Conservation (phyloP, 1,140 invertebrate genomes). For the Drosophila pachea region DNA sequence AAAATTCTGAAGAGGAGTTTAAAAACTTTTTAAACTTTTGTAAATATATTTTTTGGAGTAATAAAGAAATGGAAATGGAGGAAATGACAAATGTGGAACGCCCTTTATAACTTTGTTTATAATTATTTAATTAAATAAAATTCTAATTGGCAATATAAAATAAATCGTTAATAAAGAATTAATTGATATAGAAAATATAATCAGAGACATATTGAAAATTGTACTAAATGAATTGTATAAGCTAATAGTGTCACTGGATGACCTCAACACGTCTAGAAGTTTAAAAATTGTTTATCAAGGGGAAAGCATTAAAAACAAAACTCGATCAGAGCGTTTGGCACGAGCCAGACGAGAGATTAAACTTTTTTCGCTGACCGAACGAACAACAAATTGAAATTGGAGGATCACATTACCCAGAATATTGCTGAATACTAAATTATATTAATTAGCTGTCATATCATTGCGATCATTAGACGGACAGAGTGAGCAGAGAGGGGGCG, state of each 20-base stretch:
- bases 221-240: background rate
- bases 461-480: background rate
- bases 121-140: too few species aligned
- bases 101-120: too few species aligned
- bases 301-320: too few species aligned
- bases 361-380: background rate
- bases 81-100: too few species aligned
- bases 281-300: too few species aligned
- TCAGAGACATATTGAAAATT: background rate
- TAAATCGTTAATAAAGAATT: background rate
- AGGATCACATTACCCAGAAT: background rate
- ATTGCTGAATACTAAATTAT: background rate
- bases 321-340: too few species aligned
- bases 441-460: conserved; percentile 16
- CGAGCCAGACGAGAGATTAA: too few species aligned
- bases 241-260: background rate
- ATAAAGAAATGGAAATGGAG: background rate
- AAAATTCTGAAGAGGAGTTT: background rate
- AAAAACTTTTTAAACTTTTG: too few species aligned
- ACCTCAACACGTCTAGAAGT: too few species aligned
- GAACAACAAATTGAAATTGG: background rate
- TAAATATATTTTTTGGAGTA: background rate
- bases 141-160: background rate
- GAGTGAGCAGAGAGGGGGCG: too few species aligned
- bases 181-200: background rate